These are phyloP conservation scores for Perdita meconis DNA, from an alignment of 2,888 invertebrate species.

Conservation along the genomic window DNA sequence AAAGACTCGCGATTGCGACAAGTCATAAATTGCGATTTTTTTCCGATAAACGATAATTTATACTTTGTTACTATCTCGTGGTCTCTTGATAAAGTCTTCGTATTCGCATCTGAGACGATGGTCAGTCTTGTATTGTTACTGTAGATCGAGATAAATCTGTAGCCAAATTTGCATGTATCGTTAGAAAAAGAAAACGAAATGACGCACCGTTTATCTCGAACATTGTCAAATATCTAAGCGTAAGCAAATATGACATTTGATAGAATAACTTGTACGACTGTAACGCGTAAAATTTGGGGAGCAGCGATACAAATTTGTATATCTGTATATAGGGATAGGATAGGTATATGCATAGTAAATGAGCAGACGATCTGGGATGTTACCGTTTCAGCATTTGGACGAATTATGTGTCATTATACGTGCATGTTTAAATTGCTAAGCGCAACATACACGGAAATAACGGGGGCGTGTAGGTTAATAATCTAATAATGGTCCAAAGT, in stretches of 20 bases:
- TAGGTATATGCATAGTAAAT: constrained; percentile 49
- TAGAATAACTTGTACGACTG: constrained; percentile 61
- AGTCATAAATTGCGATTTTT: too few species aligned
- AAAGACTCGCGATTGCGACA: too few species aligned
- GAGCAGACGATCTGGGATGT: constrained; percentile 53
- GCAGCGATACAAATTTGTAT: constrained; percentile 68
- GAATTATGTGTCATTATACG: constrained; percentile 40
- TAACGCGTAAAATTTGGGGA: constrained; percentile 49
- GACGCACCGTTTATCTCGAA: constrained; percentile 24
- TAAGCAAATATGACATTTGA: constrained; percentile 59
- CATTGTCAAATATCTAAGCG: constrained; percentile 19
- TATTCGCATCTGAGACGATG: too few species aligned
- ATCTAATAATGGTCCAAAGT: constrained; percentile 51
- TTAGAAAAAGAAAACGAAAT: constrained; percentile 11
- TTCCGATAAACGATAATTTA: too few species aligned
- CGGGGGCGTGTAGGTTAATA: constrained; percentile 37
- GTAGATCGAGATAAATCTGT: too few species aligned
- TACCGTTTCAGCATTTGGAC: constrained; percentile 39
- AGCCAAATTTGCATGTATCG: constrained; percentile 18
- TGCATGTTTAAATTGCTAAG: constrained; percentile 31
- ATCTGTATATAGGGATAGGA: constrained; percentile 52
- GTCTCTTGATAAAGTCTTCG: too few species aligned
- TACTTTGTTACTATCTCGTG: too few species aligned
- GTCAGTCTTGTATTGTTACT: too few species aligned
- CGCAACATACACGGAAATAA: constrained; percentile 20